Percentiles rank a stretch among this genome's conserved stretches.
These are phyloP conservation scores for Gila orcuttii DNA, from an alignment of 2,113 vertebrate species.

Conservation along the genomic window DNA sequence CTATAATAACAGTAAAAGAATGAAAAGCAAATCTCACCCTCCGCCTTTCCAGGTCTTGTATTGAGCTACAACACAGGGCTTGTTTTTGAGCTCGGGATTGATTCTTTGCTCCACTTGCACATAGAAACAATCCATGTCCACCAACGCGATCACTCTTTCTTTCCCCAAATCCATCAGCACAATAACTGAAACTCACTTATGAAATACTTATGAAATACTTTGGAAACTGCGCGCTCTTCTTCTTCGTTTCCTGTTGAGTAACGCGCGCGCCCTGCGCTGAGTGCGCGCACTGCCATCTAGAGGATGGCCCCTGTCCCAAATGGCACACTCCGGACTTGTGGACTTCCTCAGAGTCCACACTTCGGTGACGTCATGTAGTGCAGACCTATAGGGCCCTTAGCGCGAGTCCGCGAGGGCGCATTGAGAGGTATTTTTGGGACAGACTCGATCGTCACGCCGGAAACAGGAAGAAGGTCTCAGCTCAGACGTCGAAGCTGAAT, in stretches of 20 bases:
- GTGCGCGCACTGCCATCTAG: background rate
- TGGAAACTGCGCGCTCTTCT: background rate
- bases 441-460: too few relatives aligned
- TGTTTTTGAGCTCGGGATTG: constrained; percentile 83
- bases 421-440: too few relatives aligned
- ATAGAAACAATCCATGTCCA: constrained; percentile 98
- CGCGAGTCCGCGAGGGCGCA: too few relatives aligned
- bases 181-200: background rate
- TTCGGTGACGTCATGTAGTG: too few relatives aligned
- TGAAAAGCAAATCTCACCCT: constrained; percentile 74
- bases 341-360: too few relatives aligned
- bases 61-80: constrained; percentile 91
- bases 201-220: background rate
- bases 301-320: too few relatives aligned
- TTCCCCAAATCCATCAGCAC: constrained; percentile 79
- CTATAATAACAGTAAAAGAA: background rate
- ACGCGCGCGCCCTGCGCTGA: background rate
- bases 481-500: too few relatives aligned
- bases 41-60: constrained; percentile 96
- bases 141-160: constrained; percentile 87
- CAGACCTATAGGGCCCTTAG: too few relatives aligned
- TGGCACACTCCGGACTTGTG: too few relatives aligned
- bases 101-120: constrained; percentile 95
- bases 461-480: too few relatives aligned
- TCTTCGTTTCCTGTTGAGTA: background rate